Conservation (phyloP, 2,797 vertebrate genomes). For the Schizothorax lantsangensis region DNA sequence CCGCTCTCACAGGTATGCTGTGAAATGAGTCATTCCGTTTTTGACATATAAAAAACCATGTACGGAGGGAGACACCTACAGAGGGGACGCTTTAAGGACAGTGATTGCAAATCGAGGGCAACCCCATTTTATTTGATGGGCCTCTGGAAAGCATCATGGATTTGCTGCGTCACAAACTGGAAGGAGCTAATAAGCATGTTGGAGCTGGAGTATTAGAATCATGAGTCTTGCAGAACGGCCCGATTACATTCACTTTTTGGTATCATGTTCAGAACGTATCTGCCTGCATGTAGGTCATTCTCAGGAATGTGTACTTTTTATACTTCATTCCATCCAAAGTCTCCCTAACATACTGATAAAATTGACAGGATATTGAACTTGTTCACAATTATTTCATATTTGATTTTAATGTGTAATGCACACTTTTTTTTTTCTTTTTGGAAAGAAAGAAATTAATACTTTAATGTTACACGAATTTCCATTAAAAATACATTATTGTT, state of each 20-base stretch:
- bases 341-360: too few relatives aligned
- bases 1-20: conserved; percentile 71
- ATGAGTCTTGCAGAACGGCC: background rate
- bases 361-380: too few relatives aligned
- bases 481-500: background rate
- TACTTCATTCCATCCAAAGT: background rate
- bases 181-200: conserved; percentile 35
- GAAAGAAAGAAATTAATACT: background rate
- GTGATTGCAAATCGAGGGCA: conserved; percentile 65
- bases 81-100: conserved; percentile 69
- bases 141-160: conserved; percentile 33
- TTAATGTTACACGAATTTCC: background rate
- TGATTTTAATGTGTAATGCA: background rate
- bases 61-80: conserved; percentile 65
- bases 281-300: background rate
- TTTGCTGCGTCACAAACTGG: background rate
- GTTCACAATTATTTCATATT: background rate
- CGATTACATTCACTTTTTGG: background rate
- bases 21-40: conserved; percentile 74
- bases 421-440: too few relatives aligned
- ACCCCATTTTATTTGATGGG: conserved; percentile 46
- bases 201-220: background rate
- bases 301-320: background rate
- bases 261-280: too few relatives aligned
- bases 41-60: conserved; percentile 75